Base-by-base conservation (phyloP, 2,888 invertebrate genomes). In the Erebia aethiops region DNA sequence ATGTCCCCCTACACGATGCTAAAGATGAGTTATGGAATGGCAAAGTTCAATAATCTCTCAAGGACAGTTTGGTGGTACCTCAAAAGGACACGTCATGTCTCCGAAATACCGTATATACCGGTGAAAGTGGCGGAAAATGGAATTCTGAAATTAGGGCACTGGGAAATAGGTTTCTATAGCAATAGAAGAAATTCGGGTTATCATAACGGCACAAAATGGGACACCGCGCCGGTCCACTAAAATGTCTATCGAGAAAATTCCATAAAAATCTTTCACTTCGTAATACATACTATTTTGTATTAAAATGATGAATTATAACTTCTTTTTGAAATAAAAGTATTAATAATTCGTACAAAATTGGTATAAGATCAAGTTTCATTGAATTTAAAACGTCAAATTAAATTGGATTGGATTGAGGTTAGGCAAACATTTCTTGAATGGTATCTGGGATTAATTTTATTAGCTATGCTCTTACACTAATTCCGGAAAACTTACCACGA, bases 191-290 rank as follows among this genome's bases (percentile, higher is more conserved):
- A 75, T 77, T 77, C 85, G 85, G 86, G 78, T 80, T 77, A 76
- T 49, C 18, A 8, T 86, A 88, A 87, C 89, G 87, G 88, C 79
- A 83, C 74, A 57, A 88, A 77, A 87, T 87, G 82, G 90, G 88
- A 76, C 88, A 77, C 75, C 77, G 81, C 81, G 80, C 87, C 87
- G 86, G 87, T 84, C 85, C 78, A 80, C 78, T 70, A 71, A 60
- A 46, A 63, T 71, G 72, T 69, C 76, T 65, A 72, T 89, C 90
- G 84, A 91, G 91, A 91, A 91, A 80, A 76, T 91, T 91, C 90
- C 71, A 69, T 61, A 62, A 41, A 10, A 1, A 46, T 58, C 67
- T 57, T 49, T 26, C 46, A 35, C 9, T 11, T 51, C n/a, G 13
- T 11, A 7, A 26, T 11, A 5, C 10, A 41, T 9, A 7, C n/a